Conservation (phyloP, 2,797 vertebrate genomes). For the Xiphorhynchus erythropygius region DNA sequence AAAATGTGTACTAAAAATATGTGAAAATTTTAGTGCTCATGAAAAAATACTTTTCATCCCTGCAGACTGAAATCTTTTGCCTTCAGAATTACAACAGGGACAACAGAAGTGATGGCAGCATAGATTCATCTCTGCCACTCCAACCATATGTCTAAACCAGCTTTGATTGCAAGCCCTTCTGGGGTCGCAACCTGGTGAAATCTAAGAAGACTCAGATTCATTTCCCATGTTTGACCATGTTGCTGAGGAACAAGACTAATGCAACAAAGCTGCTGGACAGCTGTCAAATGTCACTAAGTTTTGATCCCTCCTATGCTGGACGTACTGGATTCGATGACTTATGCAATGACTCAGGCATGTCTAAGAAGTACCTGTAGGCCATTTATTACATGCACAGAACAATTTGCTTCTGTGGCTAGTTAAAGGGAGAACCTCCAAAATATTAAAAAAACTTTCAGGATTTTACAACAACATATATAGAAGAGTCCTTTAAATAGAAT, state of each 20-base stretch:
- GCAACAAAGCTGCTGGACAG: neutral
- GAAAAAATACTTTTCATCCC: neutral
- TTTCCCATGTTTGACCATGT: neutral
- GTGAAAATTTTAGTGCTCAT: neutral
- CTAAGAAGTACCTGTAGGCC: neutral
- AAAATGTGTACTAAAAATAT: neutral
- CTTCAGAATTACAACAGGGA: neutral
- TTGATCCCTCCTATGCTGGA: neutral
- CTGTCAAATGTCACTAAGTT: neutral
- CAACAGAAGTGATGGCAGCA: neutral
- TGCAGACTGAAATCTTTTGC: neutral
- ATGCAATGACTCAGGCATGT: neutral
- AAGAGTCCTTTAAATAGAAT: conserved; percentile 63
- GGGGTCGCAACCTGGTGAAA: neutral
- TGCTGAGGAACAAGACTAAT: neutral
- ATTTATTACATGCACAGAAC: neutral
- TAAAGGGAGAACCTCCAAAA: neutral
- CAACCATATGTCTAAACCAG: neutral
- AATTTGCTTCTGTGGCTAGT: neutral
- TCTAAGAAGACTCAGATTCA: neutral
- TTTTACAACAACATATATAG: neutral
- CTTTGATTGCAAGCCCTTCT: neutral
- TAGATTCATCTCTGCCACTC: neutral
- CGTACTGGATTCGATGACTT: neutral
- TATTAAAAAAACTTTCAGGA: neutral